Percentiles rank a stretch among this genome's conserved stretches.
These are phyloP conservation scores for Otus sunia DNA, from an alignment of 2,113 vertebrate genomes.

Conservation along the genomic window DNA sequence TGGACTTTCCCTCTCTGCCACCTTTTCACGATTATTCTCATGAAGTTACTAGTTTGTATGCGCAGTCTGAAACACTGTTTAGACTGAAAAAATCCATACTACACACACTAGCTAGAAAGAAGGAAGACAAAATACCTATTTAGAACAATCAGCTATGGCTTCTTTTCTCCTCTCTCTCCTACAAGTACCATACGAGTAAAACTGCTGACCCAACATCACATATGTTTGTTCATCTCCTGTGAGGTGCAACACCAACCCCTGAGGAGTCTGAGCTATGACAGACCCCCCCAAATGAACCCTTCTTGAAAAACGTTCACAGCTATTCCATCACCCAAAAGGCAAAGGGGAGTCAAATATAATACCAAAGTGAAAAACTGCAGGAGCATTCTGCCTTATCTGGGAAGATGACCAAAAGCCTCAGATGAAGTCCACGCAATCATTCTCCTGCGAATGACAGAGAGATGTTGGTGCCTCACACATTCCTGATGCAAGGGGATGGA, in stretches of 20 bases:
- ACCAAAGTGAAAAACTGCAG: neutral
- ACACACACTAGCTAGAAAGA: neutral
- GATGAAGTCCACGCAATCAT: rapidly evolving
- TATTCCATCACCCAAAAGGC: neutral
- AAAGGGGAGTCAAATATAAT: neutral
- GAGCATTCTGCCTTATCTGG: neutral
- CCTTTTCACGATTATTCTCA: neutral
- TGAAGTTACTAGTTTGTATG: neutral
- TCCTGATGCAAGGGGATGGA: neutral
- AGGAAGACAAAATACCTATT: neutral
- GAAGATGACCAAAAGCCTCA: neutral
- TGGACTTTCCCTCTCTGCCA: neutral
- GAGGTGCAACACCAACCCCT: neutral
- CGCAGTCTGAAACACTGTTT: neutral
- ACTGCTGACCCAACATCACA: neutral
- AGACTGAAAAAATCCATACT: neutral
- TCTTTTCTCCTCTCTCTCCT: neutral
- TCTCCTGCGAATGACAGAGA: neutral
- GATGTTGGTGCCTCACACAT: neutral
- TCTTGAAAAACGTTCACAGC: neutral
- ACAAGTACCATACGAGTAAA: neutral
- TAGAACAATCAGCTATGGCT: neutral
- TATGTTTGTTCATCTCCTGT: rapidly evolving
- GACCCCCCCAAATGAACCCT: neutral
- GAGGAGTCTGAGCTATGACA: neutral